phyloP scores from a whole-genome alignment of 2,113 vertebrate genomes.

The Pithys albifrons region DNA sequence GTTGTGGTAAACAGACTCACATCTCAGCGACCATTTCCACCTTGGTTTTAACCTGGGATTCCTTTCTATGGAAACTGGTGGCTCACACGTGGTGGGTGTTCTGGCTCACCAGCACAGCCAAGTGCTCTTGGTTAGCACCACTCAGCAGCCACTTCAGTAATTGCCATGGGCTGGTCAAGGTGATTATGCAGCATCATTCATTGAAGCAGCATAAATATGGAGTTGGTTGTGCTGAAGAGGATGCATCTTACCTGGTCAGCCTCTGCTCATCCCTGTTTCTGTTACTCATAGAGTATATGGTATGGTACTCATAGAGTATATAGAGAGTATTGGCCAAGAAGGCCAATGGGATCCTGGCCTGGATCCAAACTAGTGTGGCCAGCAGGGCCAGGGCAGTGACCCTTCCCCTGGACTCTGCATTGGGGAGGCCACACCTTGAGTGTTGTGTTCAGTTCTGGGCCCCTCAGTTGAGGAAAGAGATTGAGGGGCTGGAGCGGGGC shows the following conservation, averaged over 20 bases:
- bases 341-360: too few relatives aligned
- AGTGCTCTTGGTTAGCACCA: not conserved
- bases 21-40: not conserved
- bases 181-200: not conserved
- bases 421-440: too few relatives aligned
- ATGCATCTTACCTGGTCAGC: not conserved
- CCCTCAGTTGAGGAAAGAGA: too few relatives aligned
- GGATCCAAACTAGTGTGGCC: too few relatives aligned
- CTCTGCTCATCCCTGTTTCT: not conserved
- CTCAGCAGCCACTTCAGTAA: not conserved
- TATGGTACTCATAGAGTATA: too few relatives aligned
- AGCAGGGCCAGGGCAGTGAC: too few relatives aligned
- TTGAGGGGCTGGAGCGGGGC: too few relatives aligned
- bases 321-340: too few relatives aligned
- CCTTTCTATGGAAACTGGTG: not conserved
- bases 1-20: not conserved
- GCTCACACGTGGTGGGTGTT: not conserved
- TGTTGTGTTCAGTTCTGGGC: too few relatives aligned
- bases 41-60: not conserved
- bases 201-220: not conserved
- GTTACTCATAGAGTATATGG: not conserved
- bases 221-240: not conserved
- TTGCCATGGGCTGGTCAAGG: not conserved
- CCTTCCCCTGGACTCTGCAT: too few relatives aligned
- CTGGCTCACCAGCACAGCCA: not conserved